These are phyloP conservation scores for Etheostoma nigrum DNA, from an alignment of 2,797 vertebrate genomes.

Conservation along the genomic window DNA sequence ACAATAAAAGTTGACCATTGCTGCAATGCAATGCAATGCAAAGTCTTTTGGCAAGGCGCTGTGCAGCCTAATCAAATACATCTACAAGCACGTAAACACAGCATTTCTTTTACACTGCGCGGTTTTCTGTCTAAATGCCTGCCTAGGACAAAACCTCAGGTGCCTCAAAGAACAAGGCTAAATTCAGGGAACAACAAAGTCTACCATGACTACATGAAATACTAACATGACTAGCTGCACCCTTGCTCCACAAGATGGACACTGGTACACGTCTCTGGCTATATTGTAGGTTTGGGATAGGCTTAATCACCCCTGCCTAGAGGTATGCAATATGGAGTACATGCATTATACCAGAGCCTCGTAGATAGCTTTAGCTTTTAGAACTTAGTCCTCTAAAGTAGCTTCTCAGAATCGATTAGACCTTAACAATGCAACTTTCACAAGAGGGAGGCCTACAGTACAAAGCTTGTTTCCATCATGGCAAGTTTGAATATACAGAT, in stretches of 20 bases:
- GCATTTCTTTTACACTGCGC: neutral
- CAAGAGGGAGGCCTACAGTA: too few relatives aligned
- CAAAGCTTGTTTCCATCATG: neutral
- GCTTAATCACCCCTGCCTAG: neutral
- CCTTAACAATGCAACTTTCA: neutral
- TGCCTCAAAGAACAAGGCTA: neutral
- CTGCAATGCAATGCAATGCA: too few relatives aligned
- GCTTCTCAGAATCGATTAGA: neutral
- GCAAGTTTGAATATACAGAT: neutral
- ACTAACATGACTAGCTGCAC: neutral
- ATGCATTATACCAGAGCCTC: slow-evolving; percentile 1
- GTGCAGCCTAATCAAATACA: neutral
- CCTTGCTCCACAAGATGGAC: neutral
- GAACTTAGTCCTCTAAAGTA: neutral
- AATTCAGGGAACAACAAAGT: neutral
- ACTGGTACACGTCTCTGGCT: neutral
- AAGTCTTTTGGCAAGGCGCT: neutral
- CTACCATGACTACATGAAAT: neutral
- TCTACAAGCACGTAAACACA: neutral
- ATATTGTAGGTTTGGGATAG: neutral
- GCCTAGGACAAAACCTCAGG: neutral
- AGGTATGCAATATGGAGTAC: neutral
- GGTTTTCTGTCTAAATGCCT: neutral
- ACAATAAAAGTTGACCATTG: too few relatives aligned
- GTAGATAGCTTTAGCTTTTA: neutral